Conservation (phyloP, 2,797 vertebrate genomes). For the Myotis pilosus region DNA sequence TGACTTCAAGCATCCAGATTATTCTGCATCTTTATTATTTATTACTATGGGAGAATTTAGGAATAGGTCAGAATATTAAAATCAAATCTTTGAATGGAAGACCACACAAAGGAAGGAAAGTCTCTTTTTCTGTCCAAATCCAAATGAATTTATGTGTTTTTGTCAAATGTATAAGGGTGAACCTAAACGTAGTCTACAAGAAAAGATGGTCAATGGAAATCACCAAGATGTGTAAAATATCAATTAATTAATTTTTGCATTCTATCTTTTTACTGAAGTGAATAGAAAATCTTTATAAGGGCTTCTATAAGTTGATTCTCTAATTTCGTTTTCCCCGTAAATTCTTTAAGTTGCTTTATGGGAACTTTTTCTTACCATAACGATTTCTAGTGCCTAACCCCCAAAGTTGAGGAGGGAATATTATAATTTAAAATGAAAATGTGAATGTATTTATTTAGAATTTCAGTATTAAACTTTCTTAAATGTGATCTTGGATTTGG, state of each 20-base stretch:
- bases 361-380: constrained; percentile 7
- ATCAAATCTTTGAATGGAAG: constrained; percentile 4
- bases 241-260: neutral
- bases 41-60: neutral
- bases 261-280: neutral
- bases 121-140: constrained; percentile 26
- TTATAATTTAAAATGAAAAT: constrained; percentile 35
- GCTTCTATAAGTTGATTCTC: neutral
- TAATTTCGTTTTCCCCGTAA: constrained; percentile 29
- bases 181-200: neutral
- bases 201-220: neutral
- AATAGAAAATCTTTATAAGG: neutral
- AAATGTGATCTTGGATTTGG: constrained; percentile 52
- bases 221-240: neutral
- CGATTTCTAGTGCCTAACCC: neutral
- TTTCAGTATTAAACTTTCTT: constrained; percentile 9
- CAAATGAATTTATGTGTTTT: neutral
- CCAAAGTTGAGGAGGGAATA: neutral
- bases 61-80: constrained; percentile 29
- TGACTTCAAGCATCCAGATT: neutral
- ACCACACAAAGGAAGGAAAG: neutral
- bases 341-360: constrained; percentile 2
- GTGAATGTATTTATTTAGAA: constrained; percentile 36
- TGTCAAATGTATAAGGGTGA: neutral
- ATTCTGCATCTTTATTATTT: neutral